phyloP scores from a whole-genome alignment of 2,888 invertebrate genomes.

The Trichogramma evanescens region DNA sequence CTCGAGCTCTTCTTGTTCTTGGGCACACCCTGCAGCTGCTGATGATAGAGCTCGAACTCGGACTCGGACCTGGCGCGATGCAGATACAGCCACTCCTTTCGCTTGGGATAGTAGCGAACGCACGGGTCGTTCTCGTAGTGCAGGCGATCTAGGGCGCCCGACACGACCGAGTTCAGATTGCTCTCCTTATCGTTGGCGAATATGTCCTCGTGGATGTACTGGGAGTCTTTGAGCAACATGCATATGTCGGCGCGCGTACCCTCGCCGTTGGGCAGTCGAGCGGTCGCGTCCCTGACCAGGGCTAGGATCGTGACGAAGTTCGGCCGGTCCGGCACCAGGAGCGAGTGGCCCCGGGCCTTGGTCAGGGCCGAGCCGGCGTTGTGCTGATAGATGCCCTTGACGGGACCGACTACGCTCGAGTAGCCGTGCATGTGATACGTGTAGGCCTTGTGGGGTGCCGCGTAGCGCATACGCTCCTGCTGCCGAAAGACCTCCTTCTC shows the following conservation, averaged over 20 bases:
- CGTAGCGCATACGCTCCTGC: conserved; percentile 78
- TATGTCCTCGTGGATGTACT: conserved; percentile 51
- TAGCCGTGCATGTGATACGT: conserved; percentile 84
- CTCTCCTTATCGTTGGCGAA: conserved; percentile 51
- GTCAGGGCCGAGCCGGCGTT: conserved; percentile 49
- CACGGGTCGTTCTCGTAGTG: conserved; percentile 88
- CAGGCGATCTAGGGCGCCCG: conserved; percentile 83
- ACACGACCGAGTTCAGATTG: conserved; percentile 73
- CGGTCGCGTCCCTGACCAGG: conserved; percentile 87
- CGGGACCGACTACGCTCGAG: conserved; percentile 74
- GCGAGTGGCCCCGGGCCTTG: conserved; percentile 74
- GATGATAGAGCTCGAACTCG: conserved; percentile 64
- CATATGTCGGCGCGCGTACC: conserved; percentile 88
- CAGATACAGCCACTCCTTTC: conserved; percentile 93
- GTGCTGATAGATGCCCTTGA: conserved; percentile 70
- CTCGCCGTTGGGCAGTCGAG: conserved; percentile 88
- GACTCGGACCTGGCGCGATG: conserved; percentile 65
- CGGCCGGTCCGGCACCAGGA: conserved; percentile 75
- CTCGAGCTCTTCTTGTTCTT: conserved; percentile 51
- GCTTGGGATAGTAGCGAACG: conserved; percentile 84
- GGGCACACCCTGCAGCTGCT: conserved; percentile 58
- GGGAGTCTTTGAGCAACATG: conserved; percentile 73
- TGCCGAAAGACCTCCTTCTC: conserved; percentile 71
- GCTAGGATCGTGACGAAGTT: conserved; percentile 86
- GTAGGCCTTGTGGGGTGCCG: conserved; percentile 84